Evolutionary conservation across 1,140 invertebrate species (phyloP).

Genomic region (Heliconius hermathena): DNA sequence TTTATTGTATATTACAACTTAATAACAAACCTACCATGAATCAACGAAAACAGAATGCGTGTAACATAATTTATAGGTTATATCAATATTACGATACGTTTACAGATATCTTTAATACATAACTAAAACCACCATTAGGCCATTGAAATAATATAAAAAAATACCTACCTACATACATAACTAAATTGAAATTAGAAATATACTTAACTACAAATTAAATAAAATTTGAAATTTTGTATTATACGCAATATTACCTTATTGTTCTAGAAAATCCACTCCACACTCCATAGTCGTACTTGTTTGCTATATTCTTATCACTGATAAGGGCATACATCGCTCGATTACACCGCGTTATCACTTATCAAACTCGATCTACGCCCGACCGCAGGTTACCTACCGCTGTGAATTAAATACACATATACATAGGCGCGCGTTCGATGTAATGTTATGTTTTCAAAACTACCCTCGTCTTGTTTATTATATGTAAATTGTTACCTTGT

Average conservation of each 20-base stretch:
- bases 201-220: background rate
- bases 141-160: background rate
- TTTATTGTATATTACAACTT: background rate
- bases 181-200: background rate
- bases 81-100: background rate
- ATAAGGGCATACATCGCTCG: constrained; percentile 73
- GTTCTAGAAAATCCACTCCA: constrained; percentile 61
- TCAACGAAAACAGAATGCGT: background rate
- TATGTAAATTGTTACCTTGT: background rate
- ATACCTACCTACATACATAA: background rate
- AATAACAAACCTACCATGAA: background rate
- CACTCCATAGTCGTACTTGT: constrained; percentile 62
- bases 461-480: constrained; percentile 34
- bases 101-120: background rate
- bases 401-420: constrained; percentile 23
- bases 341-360: constrained; percentile 71
- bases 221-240: background rate
- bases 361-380: constrained; percentile 68
- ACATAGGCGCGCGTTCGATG: constrained; percentile 9
- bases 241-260: constrained; percentile 55
- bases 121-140: background rate
- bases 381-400: constrained; percentile 34
- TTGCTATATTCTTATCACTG: constrained; percentile 69
- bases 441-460: constrained; percentile 20
- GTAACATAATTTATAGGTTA: background rate